These are phyloP conservation scores for Ichneumoninae sp. DNA, from an alignment of 2,888 invertebrate species.

Conservation along the genomic window DNA sequence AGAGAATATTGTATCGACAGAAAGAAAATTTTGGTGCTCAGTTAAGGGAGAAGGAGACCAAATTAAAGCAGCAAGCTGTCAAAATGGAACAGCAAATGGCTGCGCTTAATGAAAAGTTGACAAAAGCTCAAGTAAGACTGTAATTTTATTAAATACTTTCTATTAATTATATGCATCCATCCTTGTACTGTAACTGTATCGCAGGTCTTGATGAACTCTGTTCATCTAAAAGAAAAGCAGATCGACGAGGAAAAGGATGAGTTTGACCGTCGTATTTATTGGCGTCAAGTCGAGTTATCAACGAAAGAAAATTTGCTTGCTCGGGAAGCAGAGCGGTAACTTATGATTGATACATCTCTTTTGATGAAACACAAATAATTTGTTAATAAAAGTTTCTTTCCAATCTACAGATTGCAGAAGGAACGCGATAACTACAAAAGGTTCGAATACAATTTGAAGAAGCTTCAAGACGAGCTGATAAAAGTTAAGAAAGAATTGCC, in stretches of 20 bases:
- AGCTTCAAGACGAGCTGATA: constrained; percentile 77
- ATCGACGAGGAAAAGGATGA: constrained; percentile 74
- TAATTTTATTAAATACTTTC: constrained; percentile 9
- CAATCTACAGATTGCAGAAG: constrained; percentile 76
- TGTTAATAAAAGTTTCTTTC: not conserved
- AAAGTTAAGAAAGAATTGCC: constrained; percentile 74
- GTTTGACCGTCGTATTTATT: constrained; percentile 73
- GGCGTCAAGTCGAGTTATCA: constrained; percentile 78
- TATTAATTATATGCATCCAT: not conserved
- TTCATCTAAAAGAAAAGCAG: constrained; percentile 76
- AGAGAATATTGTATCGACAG: constrained; percentile 77
- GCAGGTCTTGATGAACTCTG: constrained; percentile 75
- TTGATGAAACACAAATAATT: not conserved
- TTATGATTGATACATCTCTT: not conserved
- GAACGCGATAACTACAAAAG: constrained; percentile 76
- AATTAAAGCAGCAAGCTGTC: constrained; percentile 76
- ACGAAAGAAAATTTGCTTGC: constrained; percentile 78
- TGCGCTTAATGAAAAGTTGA: constrained; percentile 76
- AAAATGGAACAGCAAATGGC: constrained; percentile 77
- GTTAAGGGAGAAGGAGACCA: constrained; percentile 76
- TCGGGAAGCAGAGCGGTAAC: constrained; percentile 78
- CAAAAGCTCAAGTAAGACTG: constrained; percentile 77
- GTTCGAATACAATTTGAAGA: constrained; percentile 78
- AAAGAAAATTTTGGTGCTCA: constrained; percentile 76
- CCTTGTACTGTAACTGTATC: constrained; percentile 41